Conservation (phyloP, 2,797 vertebrate genomes). For the Danio aesculapii region DNA sequence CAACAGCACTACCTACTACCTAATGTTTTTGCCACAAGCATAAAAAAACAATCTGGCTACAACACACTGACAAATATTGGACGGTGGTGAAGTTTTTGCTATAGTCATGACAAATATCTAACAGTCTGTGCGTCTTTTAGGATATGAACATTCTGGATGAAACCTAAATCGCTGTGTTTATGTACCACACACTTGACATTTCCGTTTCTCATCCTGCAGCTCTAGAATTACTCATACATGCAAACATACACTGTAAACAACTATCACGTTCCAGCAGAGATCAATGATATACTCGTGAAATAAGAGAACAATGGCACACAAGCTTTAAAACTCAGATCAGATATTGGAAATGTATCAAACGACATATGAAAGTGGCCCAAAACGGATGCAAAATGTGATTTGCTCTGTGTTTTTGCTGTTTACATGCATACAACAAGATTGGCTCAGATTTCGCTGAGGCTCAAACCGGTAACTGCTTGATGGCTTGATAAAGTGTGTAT, state of each 20-base stretch:
- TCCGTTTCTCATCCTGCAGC: neutral
- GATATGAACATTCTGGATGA: neutral
- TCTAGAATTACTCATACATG: constrained; percentile 9
- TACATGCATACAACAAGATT: constrained; percentile 7
- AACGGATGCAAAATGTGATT: constrained; percentile 6
- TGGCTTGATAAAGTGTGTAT: neutral
- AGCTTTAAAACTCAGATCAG: neutral
- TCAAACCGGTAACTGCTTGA: neutral
- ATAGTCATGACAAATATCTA: neutral
- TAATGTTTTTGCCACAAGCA: too few species aligned
- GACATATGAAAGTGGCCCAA: constrained; percentile 7
- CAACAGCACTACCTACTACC: too few species aligned
- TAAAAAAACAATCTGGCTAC: neutral
- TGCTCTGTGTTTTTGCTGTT: neutral
- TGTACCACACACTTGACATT: neutral
- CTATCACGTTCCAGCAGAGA: neutral
- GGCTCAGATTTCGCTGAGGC: neutral
- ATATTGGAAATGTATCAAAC: constrained; percentile 29
- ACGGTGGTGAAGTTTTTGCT: neutral
- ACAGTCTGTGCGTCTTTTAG: neutral
- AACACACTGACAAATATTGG: neutral
- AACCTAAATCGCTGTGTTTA: too few species aligned
- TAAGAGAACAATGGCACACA: neutral
- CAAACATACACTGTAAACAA: constrained; percentile 19
- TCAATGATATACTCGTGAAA: neutral